Evolutionary conservation across 2,888 invertebrate species (phyloP).

Genomic region (Trachelus troglodyta): DNA sequence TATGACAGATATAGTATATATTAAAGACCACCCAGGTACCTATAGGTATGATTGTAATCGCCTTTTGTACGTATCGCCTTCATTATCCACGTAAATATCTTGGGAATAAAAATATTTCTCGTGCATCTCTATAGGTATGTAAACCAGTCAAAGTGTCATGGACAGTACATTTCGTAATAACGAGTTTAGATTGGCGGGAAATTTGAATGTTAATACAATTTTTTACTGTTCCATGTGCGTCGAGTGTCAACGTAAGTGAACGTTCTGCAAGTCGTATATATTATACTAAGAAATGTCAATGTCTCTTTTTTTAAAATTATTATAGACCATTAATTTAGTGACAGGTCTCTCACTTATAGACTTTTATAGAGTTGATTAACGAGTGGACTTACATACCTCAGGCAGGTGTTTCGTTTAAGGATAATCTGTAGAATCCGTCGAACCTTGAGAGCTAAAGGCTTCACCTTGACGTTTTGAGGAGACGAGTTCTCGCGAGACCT

Average conservation of each 20-base stretch:
- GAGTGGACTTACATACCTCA: slow-evolving; percentile 30
- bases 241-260: no score
- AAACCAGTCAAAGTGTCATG: neutral
- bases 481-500: slow-evolving; percentile 51
- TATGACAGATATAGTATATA: neutral
- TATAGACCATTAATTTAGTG: no score
- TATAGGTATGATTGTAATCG: neutral
- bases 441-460: slow-evolving; percentile 27
- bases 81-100: neutral
- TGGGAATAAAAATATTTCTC: neutral
- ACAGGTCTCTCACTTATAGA: no score
- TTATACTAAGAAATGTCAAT: no score
- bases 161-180: neutral
- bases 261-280: no score
- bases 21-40: neutral
- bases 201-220: neutral
- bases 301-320: no score
- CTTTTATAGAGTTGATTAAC: neutral
- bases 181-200: neutral
- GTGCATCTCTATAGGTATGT: neutral
- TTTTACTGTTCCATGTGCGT: neutral
- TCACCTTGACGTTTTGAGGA: slow-evolving; percentile 32
- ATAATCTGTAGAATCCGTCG: slow-evolving; percentile 1
- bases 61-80: neutral
- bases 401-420: slow-evolving; percentile 23